Base-by-base conservation (phyloP, 2,113 vertebrate genomes). In the Grammomys dolichurus region DNA sequence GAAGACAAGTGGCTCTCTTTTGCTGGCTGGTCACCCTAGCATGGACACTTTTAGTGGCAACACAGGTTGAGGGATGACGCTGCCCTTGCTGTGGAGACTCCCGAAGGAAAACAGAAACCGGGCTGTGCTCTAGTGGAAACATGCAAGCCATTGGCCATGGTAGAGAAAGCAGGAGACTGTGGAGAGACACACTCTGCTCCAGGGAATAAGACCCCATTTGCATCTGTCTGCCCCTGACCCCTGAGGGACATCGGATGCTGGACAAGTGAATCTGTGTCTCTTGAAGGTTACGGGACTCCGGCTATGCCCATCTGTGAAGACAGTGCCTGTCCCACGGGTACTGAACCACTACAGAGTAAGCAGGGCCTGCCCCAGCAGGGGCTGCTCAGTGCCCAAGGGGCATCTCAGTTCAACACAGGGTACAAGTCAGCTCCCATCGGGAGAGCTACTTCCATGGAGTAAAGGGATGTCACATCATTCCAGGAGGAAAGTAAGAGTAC, bases 201-300 rank as follows among this genome's bases (percentile, higher is more conserved):
- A 5, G 33, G 82, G 43, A 51, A n/a, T 1, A 22, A 36, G 33
- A 33, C 51, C 17, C 5, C 13, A 19, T 77, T n/a, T 48, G 26
- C 33, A 24, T 36, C 54, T 92, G 80, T 22, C 69, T 87, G 63
- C 46, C 3, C 10, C 19, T 3, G 60, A 40, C 36, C 3, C 6
- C 20, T 2, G 56, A 48, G 17, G 40, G 43, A 11, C 20, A 43
- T 12, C 13, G 24, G 14, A 56, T 2, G 0, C 8, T 17, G 10
- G 36, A 11, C 13, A 58, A 40, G 58, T 84, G 88, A 92, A 70
- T 4, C 87, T 76, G 60, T 48, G 51, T 70, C 80, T 56, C 48
- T 84, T 58, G 54, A 16, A 24, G 58, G 81, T 43, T 63, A 63
- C 43, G n/a, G 56, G 56, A 65, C 3, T 0, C 10, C 6, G 6